Base-by-base conservation (phyloP, 2,797 vertebrate species). In the Cuniculus paca region DNA sequence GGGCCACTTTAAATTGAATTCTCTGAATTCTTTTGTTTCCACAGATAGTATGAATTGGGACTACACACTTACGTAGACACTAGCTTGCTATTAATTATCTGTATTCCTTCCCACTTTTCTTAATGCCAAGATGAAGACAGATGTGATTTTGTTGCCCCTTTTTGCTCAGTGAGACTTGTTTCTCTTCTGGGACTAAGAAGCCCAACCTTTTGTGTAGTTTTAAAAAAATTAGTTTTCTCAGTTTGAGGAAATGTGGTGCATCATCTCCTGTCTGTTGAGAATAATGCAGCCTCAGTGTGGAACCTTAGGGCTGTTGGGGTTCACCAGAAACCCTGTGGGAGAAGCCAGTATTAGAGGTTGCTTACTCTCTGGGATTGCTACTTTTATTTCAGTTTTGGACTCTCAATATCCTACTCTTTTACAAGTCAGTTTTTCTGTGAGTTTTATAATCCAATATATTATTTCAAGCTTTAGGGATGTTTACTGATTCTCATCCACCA, bases 381-480 rank as follows among this genome's bases (percentile, higher is more conserved):
- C 39, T 87, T 88, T 63, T 34, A 58, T 8, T 93, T 91, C 31
- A 20, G 72, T 54, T 78, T 56, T 12, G 20, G 54, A 28, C 45
- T 82, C 22, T 54, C 1, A 54, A 77, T 77, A 22, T 52, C 36
- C 80, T 78, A 45, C n/a, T 93, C 42, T 94, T 28, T 82, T 89
- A 36, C 17, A 42, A 48, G 39, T 92, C n/a, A 61, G 50, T 80
- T 87, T 94, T 94, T 20, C 9, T 83, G 16, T 82, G 70, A 83
- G 82, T 60, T 74, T 26, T 48, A 42, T 87, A 72, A 92, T 82
- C 7, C 70, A 79, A 5, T 4, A 63, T 92, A 70, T 48, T 65
- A 31, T 91, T 95, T 95, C 42, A 77, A 63, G 14, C 17, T 74
- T 90, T 31, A 91, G 50, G 42, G 39, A n/a, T 77, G 3, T 88